Base-by-base conservation (phyloP, 2,888 invertebrate species). In the Plagodis dolabraria region DNA sequence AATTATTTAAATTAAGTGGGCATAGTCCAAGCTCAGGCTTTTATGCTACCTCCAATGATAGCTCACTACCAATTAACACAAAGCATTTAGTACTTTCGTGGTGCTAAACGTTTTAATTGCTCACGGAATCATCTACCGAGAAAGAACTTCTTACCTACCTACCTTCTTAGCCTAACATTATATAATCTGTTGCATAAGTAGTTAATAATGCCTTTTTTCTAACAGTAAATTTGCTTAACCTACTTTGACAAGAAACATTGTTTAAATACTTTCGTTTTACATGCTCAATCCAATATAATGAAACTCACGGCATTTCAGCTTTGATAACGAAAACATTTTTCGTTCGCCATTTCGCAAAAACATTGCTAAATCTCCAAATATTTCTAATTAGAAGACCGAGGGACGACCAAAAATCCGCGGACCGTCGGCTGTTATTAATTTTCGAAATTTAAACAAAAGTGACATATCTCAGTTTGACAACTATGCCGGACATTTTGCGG, bases 381-480 rank as follows among this genome's bases (percentile, higher is more conserved):
- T 90, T 91, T 90, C 86, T 89, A 91, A 92, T 92, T 91, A 90
- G 82, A 81, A 71, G 74, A 65, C 66, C 73, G 53, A 65, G 67
- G 78, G 80, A 72, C 79, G 77, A 66, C 64, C 76, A 82, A 86
- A 85, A 84, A 85, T 87, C 83, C 75, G 74, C 57, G 69, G 75
- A 75, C 67, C 67, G 74, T 70, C 65, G 64, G 61, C 75, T 80
- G 81, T 87, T 91, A 91, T 91, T 92, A 92, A 90, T 89, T 89
- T 91, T 87, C 78, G 79, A 89, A 90, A 89, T 90, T 90, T 85
- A 77, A 87, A 89, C 91, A 88, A 91, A 91, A 87, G 85, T 86
- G 84, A 83, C 87, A 83, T 88, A 85, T 87, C 83, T 85, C 79
- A 76, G 84, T 87, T 86, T 80, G 82, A 78, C 82, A 89, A 89